A percentile compares a stretch with the other conserved stretches of the same genome.
phyloP scores from a whole-genome alignment of 2,797 vertebrate species.

The Poeciliopsis gracilis region DNA sequence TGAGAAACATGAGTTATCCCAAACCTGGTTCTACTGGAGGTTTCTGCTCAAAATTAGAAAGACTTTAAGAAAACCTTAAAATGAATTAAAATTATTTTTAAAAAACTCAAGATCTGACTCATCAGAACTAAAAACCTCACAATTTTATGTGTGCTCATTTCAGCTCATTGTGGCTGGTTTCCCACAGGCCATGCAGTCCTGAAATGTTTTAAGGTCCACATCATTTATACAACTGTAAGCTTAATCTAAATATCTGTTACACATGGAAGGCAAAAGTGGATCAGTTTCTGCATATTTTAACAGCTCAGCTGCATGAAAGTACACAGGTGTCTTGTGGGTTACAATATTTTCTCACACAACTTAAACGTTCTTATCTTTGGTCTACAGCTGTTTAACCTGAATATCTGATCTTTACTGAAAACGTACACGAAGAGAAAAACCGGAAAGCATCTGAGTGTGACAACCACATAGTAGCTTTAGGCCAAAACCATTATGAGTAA shows the following conservation, averaged over 20 bases:
- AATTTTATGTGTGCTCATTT: neutral
- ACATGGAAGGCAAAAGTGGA: neutral
- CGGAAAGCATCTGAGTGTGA: slow-evolving; percentile 24
- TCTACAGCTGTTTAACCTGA: slow-evolving; percentile 20
- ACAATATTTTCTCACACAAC: neutral
- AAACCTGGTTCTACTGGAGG: neutral
- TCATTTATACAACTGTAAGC: slow-evolving; percentile 1
- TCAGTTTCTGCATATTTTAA: neutral
- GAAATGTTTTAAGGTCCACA: neutral
- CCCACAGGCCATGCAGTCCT: neutral
- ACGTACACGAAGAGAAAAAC: slow-evolving; percentile 13
- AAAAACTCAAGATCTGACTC: neutral
- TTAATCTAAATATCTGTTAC: neutral
- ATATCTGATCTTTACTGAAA: slow-evolving; percentile 12
- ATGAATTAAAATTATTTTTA: neutral
- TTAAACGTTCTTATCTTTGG: neutral
- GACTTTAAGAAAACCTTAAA: neutral
- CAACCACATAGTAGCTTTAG: slow-evolving; percentile 12
- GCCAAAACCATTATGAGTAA: neutral
- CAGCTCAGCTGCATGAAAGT: neutral
- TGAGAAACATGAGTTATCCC: neutral
- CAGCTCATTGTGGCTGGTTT: neutral
- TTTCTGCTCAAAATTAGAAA: neutral
- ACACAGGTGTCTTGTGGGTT: neutral
- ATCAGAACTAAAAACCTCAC: neutral